phyloP scores from a whole-genome alignment of 1,140 invertebrate genomes.

The Nomia melanderi region DNA sequence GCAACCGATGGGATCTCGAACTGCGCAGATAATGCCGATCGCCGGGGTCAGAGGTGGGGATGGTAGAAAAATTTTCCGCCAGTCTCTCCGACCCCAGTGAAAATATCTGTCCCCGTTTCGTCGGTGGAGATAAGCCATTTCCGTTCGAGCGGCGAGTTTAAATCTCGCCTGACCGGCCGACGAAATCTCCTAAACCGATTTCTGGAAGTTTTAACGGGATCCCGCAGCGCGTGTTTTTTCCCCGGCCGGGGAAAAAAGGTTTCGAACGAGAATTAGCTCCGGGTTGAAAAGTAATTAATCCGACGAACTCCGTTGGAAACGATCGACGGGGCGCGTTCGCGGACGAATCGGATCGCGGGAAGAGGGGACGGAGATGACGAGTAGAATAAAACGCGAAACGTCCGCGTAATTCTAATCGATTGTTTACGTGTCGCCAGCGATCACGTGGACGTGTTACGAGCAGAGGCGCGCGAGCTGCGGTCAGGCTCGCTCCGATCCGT shows the following conservation, averaged over 20 bases:
- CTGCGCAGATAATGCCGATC: neutral
- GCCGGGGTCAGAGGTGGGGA: neutral
- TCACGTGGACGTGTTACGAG: neutral
- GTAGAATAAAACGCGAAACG: neutral
- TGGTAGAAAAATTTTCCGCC: neutral
- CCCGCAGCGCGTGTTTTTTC: neutral
- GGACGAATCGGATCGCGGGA: no score
- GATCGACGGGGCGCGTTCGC: neutral
- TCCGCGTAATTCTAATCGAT: constrained; percentile 14
- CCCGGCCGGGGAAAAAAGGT: neutral
- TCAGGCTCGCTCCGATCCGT: neutral
- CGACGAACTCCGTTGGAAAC: neutral
- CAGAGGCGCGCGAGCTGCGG: neutral
- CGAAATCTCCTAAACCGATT: constrained; percentile 42
- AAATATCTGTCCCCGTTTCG: constrained; percentile 3
- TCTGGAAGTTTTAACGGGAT: neutral
- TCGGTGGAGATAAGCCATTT: constrained; percentile 8
- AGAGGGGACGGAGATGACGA: neutral
- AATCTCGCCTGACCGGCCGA: constrained; percentile 7
- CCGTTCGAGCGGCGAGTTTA: neutral
- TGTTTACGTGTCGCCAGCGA: neutral
- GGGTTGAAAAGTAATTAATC: constrained; percentile 15
- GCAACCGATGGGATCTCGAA: neutral
- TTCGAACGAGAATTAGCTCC: neutral
- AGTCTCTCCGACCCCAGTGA: neutral